phyloP scores from a whole-genome alignment of 2,888 invertebrate genomes.

The Sinohyriopsis cumingii region DNA sequence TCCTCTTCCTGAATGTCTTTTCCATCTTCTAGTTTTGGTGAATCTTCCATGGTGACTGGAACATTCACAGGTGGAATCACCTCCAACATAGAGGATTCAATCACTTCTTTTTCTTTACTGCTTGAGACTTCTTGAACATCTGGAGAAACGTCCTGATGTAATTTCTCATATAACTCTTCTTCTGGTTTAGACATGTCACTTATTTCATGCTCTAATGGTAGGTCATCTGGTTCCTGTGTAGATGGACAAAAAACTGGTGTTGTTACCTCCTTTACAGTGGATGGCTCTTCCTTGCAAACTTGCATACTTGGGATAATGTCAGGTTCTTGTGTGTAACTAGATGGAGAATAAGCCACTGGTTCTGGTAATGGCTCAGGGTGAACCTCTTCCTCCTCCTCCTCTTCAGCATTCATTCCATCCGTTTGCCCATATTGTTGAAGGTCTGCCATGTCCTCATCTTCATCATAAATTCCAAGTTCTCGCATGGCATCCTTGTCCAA shows the following conservation, averaged over 20 bases:
- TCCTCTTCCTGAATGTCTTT: too few relatives aligned
- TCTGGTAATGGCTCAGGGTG: conserved; percentile 62
- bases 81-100: too few relatives aligned
- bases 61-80: too few relatives aligned
- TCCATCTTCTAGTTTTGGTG: too few relatives aligned
- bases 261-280: conserved; percentile 7
- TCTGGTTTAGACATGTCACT: conserved; percentile 16
- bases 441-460: conserved; percentile 44
- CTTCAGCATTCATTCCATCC: conserved; percentile 18
- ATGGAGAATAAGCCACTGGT: conserved; percentile 51
- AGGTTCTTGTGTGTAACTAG: conserved; percentile 45
- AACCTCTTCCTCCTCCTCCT: conserved; percentile 46
- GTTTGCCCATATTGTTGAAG: conserved; percentile 32
- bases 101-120: too few relatives aligned
- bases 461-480: conserved; percentile 60
- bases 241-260: conserved; percentile 13
- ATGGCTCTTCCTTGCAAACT: conserved; percentile 23
- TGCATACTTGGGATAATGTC: conserved; percentile 41
- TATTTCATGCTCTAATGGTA: conserved; percentile 24
- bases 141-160: too few relatives aligned
- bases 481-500: conserved; percentile 36
- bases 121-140: too few relatives aligned
- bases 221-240: conserved; percentile 28
- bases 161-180: background rate
- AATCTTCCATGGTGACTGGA: too few relatives aligned